Evolutionary conservation across 2,888 invertebrate genomes (phyloP), one percentile per base, ranked within the genome.

Genomic region (Serrognathus titanus): DNA sequence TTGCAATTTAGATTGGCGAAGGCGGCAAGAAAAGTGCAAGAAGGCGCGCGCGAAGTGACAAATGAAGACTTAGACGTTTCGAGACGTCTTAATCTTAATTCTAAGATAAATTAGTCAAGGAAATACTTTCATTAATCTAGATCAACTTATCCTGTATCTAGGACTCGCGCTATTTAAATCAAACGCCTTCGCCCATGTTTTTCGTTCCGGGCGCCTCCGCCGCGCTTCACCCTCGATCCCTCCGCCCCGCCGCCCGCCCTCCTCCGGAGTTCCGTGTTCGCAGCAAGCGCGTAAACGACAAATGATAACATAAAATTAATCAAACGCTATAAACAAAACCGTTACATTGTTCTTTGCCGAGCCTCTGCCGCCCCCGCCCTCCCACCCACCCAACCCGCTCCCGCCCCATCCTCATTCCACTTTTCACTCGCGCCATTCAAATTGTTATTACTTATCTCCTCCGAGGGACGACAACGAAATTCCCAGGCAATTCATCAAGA

Each of bases 121-220:
- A 74, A 75, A 76, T 77, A 76, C 77, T 77, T 77, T 76, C 76
- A 77, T 77, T 76, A 77, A 76, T 77, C 77, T 76, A 74, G 77
- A 76, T 77, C 76, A 77, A 75, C 68, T 71, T 72, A 73, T 73
- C 73, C 68, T 64, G 69, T 69, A 70, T 68, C 67, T 70, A 67
- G 69, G 48, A 67, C 67, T 55, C 54, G 57, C 57, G 66, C 70
- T 65, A 67, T 71, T 69, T 69, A 54, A 59, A 57, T 59, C 57
- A 51, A 45, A 45, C 46, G 37, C 45, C 46, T 46, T 45, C 39
- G 24, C 24, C 39, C 12, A 12, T 39, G 39, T 12, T 39, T 39
- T 48, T 48, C 35, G 13, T 48, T 36, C 13, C 36, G 36, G 24
- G 38, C 39, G 48, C 43, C 20, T n/a, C 54, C 41, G 40, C 48